A percentile compares a stretch with the other conserved stretches of the same genome.
phyloP scores from a whole-genome alignment of 2,113 vertebrate genomes.

The Cathartes aura region DNA sequence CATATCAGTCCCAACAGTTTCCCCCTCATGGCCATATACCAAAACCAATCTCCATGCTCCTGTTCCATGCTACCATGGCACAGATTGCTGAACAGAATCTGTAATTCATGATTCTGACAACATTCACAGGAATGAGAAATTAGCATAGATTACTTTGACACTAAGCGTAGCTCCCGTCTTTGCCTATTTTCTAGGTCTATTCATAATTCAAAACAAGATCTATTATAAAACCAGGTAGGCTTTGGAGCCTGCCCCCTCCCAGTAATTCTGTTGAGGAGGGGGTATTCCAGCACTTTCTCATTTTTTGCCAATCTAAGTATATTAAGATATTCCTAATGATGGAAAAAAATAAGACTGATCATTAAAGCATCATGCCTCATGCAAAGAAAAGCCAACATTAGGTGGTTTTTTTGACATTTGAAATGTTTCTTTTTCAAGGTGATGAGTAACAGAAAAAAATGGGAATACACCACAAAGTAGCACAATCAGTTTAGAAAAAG shows the following conservation, averaged over 20 bases:
- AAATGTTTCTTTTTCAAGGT: not conserved
- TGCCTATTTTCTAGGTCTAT: not conserved
- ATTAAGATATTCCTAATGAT: not conserved
- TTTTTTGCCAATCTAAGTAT: not conserved
- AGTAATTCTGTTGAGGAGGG: not conserved
- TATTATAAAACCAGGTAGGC: not conserved
- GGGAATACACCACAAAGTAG: not conserved
- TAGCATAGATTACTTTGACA: not conserved
- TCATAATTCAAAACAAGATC: not conserved
- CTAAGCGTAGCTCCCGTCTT: not conserved
- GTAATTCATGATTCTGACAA: not conserved
- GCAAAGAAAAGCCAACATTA: not conserved
- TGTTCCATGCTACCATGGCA: not conserved
- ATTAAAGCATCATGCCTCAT: not conserved
- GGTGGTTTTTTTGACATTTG: not conserved
- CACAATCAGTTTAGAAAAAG: not conserved
- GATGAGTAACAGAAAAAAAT: not conserved
- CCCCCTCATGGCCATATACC: not conserved
- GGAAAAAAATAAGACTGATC: not conserved
- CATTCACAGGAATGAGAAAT: not conserved
- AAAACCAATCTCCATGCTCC: not conserved
- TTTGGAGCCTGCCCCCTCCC: not conserved
- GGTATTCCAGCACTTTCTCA: not conserved
- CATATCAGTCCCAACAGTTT: not conserved
- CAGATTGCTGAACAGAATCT: not conserved